Conservation (phyloP, 2,113 vertebrate genomes). For the Myotis davidii region DNA sequence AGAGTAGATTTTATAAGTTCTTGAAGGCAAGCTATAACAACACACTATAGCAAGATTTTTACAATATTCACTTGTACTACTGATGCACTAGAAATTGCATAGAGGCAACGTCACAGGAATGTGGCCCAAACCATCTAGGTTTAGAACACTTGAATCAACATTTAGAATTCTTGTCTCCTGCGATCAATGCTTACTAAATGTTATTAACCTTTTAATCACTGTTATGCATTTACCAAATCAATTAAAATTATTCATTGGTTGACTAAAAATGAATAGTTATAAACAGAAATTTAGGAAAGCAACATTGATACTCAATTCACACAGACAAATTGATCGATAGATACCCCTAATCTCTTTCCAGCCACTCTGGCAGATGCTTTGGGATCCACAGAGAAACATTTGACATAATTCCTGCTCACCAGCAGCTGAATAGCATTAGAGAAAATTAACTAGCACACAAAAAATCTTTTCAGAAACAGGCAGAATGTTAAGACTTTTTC, state of each 20-base stretch:
- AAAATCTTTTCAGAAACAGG: constrained; percentile 26
- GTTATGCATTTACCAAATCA: not conserved
- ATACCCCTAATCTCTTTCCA: not conserved
- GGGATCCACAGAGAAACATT: not conserved
- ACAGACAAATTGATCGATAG: not conserved
- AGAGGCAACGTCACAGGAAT: constrained; percentile 46
- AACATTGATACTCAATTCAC: not conserved
- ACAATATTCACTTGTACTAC: constrained; percentile 61
- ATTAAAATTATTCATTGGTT: constrained; percentile 2
- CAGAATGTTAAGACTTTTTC: not conserved
- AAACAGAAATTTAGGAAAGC: constrained; percentile 44
- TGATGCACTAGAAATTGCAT: constrained; percentile 50
- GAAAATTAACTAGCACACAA: not conserved
- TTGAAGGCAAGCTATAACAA: constrained; percentile 49
- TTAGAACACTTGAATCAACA: constrained; percentile 57
- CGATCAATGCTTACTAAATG: constrained; percentile 43
- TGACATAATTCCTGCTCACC: not conserved
- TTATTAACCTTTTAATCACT: constrained; percentile 66
- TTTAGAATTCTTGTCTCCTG: constrained; percentile 34
- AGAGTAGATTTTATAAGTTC: constrained; percentile 55
- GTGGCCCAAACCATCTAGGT: not conserved
- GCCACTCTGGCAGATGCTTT: not conserved
- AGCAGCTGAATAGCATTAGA: not conserved
- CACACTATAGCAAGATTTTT: constrained; percentile 52
- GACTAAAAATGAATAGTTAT: constrained; percentile 22